These are phyloP conservation scores for Brachirus orientalis DNA, from an alignment of 2,113 vertebrate genomes.

Conservation along the genomic window DNA sequence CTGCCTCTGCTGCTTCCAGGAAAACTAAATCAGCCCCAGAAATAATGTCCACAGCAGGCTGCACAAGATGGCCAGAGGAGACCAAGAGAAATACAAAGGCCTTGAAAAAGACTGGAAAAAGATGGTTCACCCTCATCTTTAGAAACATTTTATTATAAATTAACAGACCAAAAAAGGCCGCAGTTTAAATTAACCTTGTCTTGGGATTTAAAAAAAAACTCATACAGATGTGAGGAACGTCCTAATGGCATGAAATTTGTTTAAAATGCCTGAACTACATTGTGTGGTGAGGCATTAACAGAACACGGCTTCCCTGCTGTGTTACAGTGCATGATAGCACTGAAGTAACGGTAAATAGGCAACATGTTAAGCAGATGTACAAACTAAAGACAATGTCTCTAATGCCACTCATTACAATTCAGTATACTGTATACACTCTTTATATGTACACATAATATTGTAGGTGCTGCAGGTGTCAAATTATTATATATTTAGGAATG, in stretches of 20 bases:
- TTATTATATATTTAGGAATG: too few species aligned
- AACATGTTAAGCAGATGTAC: neutral
- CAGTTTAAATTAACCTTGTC: slow-evolving; percentile 55
- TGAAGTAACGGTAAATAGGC: neutral
- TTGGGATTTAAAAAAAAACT: neutral
- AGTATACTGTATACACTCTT: neutral
- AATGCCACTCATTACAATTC: neutral
- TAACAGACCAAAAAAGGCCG: slow-evolving; percentile 30
- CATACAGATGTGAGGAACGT: neutral
- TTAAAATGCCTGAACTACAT: neutral
- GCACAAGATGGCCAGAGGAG: slow-evolving; percentile 8
- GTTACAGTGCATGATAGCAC: neutral
- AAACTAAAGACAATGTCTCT: slow-evolving; percentile 11
- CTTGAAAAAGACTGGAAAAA: neutral
- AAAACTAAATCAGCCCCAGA: slow-evolving; percentile 58
- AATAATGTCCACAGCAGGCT: slow-evolving; percentile 42
- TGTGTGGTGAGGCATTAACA: neutral
- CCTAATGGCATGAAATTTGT: neutral
- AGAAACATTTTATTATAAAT: slow-evolving; percentile 65
- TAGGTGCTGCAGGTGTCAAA: neutral
- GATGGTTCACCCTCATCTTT: slow-evolving; percentile 3
- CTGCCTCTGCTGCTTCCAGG: slow-evolving; percentile 56
- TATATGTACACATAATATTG: neutral
- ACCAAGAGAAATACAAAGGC: neutral
- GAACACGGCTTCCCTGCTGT: too few species aligned